These are phyloP conservation scores for Polyommatus iphigenia DNA, from an alignment of 2,888 invertebrate genomes.

Conservation along the genomic window DNA sequence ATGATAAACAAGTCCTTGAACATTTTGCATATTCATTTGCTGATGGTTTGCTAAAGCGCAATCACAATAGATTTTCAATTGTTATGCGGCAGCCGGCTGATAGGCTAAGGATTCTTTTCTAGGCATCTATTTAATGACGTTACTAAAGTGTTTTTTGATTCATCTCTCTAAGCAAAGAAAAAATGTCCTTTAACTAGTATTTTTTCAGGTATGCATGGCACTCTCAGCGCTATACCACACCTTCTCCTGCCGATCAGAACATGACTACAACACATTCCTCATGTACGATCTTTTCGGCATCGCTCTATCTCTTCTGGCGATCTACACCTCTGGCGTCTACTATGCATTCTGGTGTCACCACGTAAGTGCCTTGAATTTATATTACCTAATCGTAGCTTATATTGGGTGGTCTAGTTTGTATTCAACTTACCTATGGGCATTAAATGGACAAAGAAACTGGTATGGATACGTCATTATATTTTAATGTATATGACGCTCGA, in stretches of 20 bases:
- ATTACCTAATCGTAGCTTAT: neutral
- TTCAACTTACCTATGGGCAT: neutral
- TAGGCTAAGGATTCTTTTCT: too few species aligned
- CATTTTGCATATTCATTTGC: neutral
- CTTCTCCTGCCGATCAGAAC: conserved; percentile 94
- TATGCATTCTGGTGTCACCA: conserved; percentile 98
- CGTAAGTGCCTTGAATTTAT: conserved; percentile 76
- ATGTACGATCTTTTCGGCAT: conserved; percentile 96
- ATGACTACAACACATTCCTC: conserved; percentile 91
- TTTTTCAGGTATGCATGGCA: conserved; percentile 91
- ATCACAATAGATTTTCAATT: too few species aligned
- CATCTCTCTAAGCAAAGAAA: too few species aligned
- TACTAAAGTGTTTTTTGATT: too few species aligned
- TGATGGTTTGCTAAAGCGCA: too few species aligned
- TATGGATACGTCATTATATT: neutral
- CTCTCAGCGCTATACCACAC: conserved; percentile 96
- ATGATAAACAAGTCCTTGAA: neutral
- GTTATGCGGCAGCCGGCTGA: too few species aligned
- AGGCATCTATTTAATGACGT: too few species aligned
- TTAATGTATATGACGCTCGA: neutral
- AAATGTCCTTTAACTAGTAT: neutral
- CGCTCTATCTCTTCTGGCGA: conserved; percentile 93
- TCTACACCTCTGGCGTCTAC: conserved; percentile 97
- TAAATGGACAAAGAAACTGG: neutral
- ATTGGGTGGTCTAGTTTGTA: conserved; percentile 13